These are phyloP conservation scores for Epizoanthus illoricatus DNA, from an alignment of 92 coral and sea anemone genomes.

Conservation along the genomic window DNA sequence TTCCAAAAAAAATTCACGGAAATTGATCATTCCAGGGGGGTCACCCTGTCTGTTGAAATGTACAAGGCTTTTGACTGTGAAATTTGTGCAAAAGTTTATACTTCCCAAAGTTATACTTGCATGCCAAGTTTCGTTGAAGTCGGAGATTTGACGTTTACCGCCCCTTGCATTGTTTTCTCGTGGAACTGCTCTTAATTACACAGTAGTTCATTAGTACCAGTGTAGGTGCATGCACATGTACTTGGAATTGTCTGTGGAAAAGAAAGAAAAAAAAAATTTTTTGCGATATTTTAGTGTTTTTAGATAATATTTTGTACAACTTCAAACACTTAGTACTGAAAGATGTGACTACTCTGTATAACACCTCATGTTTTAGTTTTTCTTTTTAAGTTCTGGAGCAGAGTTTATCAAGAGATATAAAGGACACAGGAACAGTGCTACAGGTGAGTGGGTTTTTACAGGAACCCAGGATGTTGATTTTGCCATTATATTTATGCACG, in stretches of 20 bases:
- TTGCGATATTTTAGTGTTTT: not conserved
- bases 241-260: not conserved
- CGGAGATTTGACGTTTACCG: too few relatives aligned
- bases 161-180: too few relatives aligned
- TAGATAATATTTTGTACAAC: not conserved
- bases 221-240: not conserved
- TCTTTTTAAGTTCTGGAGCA: constrained; percentile 74
- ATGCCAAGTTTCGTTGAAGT: too few relatives aligned
- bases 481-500: too few relatives aligned
- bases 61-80: too few relatives aligned
- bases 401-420: constrained; percentile 84
- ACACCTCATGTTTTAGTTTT: not conserved
- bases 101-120: too few relatives aligned
- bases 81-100: too few relatives aligned
- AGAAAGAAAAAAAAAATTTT: constrained; percentile 4
- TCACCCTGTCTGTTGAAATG: too few relatives aligned
- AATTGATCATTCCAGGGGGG: too few relatives aligned
- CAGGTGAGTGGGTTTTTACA: constrained; percentile 55
- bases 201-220: not conserved
- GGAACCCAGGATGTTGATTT: too few relatives aligned
- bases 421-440: constrained; percentile 97
- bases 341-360: constrained; percentile 2
- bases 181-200: too few relatives aligned
- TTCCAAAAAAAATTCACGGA: too few relatives aligned
- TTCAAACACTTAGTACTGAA: not conserved